Evolutionary conservation across 2,113 vertebrate species (phyloP).

Genomic region (Agapornis roseicollis): DNA sequence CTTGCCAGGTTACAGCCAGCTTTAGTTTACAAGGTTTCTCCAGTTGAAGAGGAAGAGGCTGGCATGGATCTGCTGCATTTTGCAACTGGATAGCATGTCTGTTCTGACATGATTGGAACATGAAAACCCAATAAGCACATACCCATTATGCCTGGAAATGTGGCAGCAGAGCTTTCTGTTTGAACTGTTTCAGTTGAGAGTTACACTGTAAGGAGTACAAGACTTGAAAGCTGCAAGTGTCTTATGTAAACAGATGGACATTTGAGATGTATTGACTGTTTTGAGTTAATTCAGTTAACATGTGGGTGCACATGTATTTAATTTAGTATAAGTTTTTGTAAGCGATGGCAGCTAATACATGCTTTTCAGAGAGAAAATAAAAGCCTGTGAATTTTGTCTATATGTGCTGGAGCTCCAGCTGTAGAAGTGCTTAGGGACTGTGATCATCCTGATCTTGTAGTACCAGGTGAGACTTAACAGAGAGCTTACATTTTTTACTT

Average conservation of each 20-base stretch:
- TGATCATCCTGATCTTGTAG: background rate
- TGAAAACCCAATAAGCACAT: conserved; percentile 28
- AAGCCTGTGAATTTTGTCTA: background rate
- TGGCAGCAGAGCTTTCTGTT: conserved; percentile 34
- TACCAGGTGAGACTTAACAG: background rate
- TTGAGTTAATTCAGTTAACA: conserved; percentile 53
- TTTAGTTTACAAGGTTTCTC: conserved; percentile 23
- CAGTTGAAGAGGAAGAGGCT: background rate
- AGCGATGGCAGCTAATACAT: background rate
- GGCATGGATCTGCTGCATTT: background rate
- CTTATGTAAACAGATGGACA: conserved; percentile 64
- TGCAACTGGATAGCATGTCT: conserved; percentile 15
- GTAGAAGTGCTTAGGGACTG: background rate
- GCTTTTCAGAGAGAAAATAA: background rate
- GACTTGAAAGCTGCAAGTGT: conserved; percentile 44
- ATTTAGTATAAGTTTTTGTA: conserved; percentile 45
- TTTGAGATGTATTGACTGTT: conserved; percentile 49
- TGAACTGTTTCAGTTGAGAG: conserved; percentile 44
- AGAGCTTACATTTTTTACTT: background rate
- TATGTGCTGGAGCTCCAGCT: background rate
- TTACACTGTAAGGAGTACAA: conserved; percentile 10
- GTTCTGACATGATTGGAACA: conserved; percentile 32
- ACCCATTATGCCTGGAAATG: conserved; percentile 23
- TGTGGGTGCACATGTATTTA: conserved; percentile 50
- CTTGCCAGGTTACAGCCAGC: conserved; percentile 39